phyloP scores from a whole-genome alignment of 2,113 vertebrate genomes.

The Entomyzon cyanotis region DNA sequence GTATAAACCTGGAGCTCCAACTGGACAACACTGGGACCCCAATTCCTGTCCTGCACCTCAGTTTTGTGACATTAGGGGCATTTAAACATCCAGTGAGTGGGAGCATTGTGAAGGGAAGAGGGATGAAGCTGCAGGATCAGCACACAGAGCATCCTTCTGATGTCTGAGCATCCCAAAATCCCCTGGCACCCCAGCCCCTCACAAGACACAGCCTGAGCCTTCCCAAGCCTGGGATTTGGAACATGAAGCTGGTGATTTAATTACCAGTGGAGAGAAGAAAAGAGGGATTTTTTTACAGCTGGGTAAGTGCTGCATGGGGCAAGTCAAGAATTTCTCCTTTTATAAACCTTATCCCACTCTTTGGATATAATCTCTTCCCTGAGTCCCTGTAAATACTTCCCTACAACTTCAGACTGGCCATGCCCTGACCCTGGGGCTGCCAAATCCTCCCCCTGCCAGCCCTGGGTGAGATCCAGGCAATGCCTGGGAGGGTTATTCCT shows the following conservation, averaged over 20 bases:
- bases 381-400: neutral
- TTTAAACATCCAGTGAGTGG: neutral
- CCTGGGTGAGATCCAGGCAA: neutral
- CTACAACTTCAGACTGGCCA: neutral
- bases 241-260: neutral
- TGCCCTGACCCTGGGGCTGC: neutral
- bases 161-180: neutral
- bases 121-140: neutral
- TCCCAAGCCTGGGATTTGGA: neutral
- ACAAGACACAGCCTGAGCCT: neutral
- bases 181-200: fast-evolving
- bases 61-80: neutral
- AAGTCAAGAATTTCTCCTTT: constrained; percentile 14
- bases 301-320: neutral
- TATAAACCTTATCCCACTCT: neutral
- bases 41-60: neutral
- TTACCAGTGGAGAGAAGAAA: neutral
- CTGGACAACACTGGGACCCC: fast-evolving
- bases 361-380: neutral
- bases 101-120: fast-evolving
- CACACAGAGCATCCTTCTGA: neutral
- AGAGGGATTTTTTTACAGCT: constrained; percentile 11
- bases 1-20: neutral
- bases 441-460: neutral
- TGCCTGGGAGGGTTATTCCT: neutral